These are phyloP conservation scores for Euura lappo DNA, from an alignment of 1,140 invertebrate species.

Conservation along the genomic window DNA sequence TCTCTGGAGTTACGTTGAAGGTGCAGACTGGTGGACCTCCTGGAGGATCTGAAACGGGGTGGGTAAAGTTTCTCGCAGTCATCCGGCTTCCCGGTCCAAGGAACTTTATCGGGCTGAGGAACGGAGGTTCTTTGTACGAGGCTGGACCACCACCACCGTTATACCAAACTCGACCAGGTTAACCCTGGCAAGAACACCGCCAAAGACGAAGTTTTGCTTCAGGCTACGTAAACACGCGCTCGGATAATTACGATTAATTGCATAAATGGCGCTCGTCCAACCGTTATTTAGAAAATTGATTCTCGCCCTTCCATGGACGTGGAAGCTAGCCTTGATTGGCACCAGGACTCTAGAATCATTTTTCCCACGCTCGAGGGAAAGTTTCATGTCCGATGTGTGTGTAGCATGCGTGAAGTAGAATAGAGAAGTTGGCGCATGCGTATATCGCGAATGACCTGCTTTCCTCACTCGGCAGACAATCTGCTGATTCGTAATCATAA, in stretches of 20 bases:
- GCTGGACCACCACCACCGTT: background rate
- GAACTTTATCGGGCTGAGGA: background rate
- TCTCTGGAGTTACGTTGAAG: background rate
- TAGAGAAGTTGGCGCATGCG: no score
- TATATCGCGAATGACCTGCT: no score
- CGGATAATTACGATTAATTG: slow-evolving; percentile 25
- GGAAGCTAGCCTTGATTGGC: no score
- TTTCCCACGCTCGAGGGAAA: no score
- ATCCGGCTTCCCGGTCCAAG: slow-evolving; percentile 1
- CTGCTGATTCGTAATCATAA: no score
- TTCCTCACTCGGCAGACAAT: no score
- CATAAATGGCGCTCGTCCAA: slow-evolving; percentile 32
- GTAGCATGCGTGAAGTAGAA: no score
- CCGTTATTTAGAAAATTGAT: no score
- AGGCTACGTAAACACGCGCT: background rate
- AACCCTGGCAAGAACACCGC: background rate
- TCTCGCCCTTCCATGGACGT: no score
- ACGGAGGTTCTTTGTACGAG: background rate
- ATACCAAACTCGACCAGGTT: background rate
- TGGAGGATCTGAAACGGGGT: background rate
- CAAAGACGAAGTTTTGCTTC: background rate
- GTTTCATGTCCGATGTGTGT: no score
- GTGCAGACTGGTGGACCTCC: background rate
- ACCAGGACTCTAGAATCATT: no score
- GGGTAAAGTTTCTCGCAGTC: background rate